These are phyloP conservation scores for Platycercus adscitus DNA, from an alignment of 2,113 vertebrate species.

Conservation along the genomic window DNA sequence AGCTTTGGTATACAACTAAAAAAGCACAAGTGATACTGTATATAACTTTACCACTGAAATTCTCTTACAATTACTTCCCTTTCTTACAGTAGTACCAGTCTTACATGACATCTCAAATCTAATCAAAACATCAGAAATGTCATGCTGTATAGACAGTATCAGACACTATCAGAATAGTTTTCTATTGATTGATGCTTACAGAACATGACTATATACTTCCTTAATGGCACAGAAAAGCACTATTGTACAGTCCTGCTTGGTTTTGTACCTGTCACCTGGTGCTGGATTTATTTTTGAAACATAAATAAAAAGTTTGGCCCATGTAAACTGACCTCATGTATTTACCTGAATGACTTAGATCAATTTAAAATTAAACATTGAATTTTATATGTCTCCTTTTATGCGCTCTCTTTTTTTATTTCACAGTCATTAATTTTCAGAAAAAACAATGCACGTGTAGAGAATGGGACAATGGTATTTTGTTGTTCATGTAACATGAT, in stretches of 20 bases:
- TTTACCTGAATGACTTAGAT: not conserved
- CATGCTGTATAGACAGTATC: not conserved
- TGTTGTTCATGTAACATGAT: not conserved
- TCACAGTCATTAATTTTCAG: not conserved
- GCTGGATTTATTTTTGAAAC: not conserved
- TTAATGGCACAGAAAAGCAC: not conserved
- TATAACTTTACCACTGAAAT: not conserved
- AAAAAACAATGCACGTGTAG: not conserved
- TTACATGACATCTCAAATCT: not conserved
- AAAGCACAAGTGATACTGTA: not conserved
- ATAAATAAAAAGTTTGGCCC: not conserved
- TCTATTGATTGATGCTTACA: not conserved
- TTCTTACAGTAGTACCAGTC: not conserved
- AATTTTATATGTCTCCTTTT: not conserved
- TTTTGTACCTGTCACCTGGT: not conserved
- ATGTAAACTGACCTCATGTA: not conserved
- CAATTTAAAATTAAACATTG: not conserved
- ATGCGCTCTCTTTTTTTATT: not conserved
- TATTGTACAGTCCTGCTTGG: fast-evolving
- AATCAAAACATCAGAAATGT: not conserved
- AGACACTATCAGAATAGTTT: not conserved
- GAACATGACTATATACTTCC: not conserved
- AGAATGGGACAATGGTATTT: not conserved
- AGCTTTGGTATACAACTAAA: not conserved
- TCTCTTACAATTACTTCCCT: not conserved